phyloP scores from a whole-genome alignment of 2,888 invertebrate species.

The Mallateleia sp. region DNA sequence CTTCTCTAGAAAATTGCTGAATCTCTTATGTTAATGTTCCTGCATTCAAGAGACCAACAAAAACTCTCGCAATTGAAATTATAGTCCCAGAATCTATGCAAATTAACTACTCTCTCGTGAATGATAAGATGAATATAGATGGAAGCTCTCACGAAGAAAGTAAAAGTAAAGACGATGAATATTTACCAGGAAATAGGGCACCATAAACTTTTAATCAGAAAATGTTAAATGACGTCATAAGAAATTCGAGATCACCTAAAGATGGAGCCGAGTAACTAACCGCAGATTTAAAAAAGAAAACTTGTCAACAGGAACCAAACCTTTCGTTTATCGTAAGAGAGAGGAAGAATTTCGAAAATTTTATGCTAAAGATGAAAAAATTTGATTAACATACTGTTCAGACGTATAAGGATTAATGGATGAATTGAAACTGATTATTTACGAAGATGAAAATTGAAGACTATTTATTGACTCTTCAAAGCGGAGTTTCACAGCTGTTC shows the following conservation, averaged over 20 bases:
- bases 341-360: constrained; percentile 7
- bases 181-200: neutral
- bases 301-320: neutral
- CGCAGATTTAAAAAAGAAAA: neutral
- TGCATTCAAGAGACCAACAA: no score
- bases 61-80: no score
- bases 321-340: neutral
- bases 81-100: constrained; percentile 2
- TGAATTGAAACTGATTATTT: constrained; percentile 75
- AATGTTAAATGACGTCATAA: neutral
- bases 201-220: neutral
- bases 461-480: no score
- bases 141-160: neutral
- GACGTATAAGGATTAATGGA: neutral
- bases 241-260: neutral
- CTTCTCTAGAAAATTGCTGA: no score
- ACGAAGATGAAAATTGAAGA: no score
- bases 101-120: neutral
- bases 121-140: neutral
- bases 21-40: no score
- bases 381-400: neutral
- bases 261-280: neutral
- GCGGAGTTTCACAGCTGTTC: no score
- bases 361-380: neutral
- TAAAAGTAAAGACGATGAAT: neutral